Evolutionary conservation across 2,797 vertebrate genomes (phyloP), one percentile per base, ranked within the genome.

Genomic region (Acestrorhynchus altus): DNA sequence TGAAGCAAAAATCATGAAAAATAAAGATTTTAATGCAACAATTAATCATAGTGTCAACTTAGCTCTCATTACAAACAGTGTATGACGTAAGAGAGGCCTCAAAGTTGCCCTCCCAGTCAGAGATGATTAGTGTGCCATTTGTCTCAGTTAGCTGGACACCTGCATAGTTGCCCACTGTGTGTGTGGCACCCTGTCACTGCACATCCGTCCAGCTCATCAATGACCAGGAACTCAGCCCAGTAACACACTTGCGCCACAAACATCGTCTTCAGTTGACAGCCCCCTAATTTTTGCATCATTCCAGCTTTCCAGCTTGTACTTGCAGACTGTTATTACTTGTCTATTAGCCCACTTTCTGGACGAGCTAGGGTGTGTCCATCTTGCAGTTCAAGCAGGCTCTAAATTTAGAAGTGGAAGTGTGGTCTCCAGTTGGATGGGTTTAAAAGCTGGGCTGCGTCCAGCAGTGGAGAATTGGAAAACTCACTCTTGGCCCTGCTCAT

Each of bases 361-460:
- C 31, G 83, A 72, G 75, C 81, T 52, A 83, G 78, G 70, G 63
- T 82, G 42, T 74, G 81, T 15, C 80, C 79, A 49, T 74, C 79
- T 78, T 84, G 78, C 81, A 75, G 83, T 80, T 85, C 69, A 85
- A 76, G 75, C 70, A 64, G 22, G 10, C 60, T 79, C 75, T 83
- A 79, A 74, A 80, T 82, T 77, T 82, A 83, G 88, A 85, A 81
- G 74, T 79, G 76, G 71, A 87, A 83, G 79, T 85, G 88, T 79
- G 79, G 87, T 83, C 87, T 90, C 83, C 59, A 89, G 88, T 87
- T 74, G 73, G 80, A 87, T 60, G 75, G 70, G 88, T 59, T 59
- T 81, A 86, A 82, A 87, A 89, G 76, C 61, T 84, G 86, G 83
- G 86, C 80, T 78, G 69, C 73, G 79, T 87, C 86, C 89, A 90